Conservation (phyloP, 2,113 vertebrate genomes). For the Tetrao urogallus region DNA sequence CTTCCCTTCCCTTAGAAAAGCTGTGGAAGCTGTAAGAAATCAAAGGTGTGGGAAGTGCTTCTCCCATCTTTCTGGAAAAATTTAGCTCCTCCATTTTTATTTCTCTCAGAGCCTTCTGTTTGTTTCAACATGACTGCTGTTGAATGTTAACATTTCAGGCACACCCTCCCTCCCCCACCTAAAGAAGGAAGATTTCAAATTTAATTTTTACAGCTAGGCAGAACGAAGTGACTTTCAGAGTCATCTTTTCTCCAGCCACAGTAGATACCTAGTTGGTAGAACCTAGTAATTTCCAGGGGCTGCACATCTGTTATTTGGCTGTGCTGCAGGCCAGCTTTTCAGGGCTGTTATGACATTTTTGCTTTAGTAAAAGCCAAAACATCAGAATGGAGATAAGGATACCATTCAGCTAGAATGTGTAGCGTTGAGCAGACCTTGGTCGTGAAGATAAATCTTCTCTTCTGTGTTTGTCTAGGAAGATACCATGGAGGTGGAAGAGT, state of each 20-base stretch:
- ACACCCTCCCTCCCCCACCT: too few relatives aligned
- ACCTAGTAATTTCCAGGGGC: neutral
- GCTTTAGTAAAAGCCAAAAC: neutral
- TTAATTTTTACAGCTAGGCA: neutral
- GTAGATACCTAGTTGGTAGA: neutral
- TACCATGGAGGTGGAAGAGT: constrained; percentile 99
- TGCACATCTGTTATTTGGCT: neutral
- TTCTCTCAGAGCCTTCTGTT: neutral
- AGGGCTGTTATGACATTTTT: neutral
- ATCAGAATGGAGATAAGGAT: neutral
- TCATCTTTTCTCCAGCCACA: neutral
- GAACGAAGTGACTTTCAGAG: neutral
- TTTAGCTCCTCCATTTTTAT: neutral
- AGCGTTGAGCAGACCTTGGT: neutral
- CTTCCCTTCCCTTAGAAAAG: neutral
- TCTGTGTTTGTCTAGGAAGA: constrained; percentile 85
- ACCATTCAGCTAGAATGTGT: neutral
- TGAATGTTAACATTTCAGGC: neutral
- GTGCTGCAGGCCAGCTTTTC: neutral
- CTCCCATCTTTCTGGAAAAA: neutral
- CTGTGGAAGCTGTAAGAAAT: neutral
- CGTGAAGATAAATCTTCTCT: neutral
- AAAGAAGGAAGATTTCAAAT: neutral
- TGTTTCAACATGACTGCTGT: neutral
- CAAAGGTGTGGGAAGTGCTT: neutral